Evolutionary conservation across 1,140 invertebrate genomes (phyloP).

Genomic region (Trichomalopsis sarcophagae): DNA sequence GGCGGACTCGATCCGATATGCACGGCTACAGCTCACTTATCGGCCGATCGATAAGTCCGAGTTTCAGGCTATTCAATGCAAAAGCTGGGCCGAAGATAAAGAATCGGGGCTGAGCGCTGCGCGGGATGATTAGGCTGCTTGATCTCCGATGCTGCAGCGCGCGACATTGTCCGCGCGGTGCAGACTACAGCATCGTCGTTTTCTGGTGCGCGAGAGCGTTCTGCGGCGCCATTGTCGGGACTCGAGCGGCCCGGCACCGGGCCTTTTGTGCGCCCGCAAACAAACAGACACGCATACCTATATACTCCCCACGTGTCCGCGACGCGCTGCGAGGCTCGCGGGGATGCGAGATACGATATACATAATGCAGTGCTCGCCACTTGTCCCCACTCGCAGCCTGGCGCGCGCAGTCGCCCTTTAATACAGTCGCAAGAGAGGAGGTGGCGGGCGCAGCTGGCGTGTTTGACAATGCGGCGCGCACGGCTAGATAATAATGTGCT

Average conservation of each 20-base stretch:
- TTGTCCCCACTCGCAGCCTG: neutral
- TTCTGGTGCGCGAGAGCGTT: neutral
- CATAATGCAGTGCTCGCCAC: neutral
- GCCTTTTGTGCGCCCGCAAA: neutral
- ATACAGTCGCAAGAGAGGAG: neutral
- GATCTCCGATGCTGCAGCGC: neutral
- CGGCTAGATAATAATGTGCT: slow-evolving; percentile 59
- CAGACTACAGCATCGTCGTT: neutral
- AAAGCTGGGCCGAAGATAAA: no score
- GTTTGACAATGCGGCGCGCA: slow-evolving; percentile 68
- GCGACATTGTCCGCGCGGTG: slow-evolving; percentile 15
- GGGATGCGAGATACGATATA: no score
- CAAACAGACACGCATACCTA: neutral
- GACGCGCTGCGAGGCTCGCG: no score
- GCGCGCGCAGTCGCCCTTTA: neutral
- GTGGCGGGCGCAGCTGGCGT: slow-evolving; percentile 63
- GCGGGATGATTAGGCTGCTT: no score
- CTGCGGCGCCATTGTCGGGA: neutral
- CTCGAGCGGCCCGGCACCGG: neutral
- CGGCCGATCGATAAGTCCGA: no score
- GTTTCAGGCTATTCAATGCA: no score
- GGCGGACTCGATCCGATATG: no score
- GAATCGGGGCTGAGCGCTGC: no score
- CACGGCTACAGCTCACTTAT: no score
- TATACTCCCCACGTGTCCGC: no score